Percentiles rank a stretch among this genome's conserved stretches.
phyloP scores from a whole-genome alignment of 2,113 vertebrate species.

The Saguinus midas region DNA sequence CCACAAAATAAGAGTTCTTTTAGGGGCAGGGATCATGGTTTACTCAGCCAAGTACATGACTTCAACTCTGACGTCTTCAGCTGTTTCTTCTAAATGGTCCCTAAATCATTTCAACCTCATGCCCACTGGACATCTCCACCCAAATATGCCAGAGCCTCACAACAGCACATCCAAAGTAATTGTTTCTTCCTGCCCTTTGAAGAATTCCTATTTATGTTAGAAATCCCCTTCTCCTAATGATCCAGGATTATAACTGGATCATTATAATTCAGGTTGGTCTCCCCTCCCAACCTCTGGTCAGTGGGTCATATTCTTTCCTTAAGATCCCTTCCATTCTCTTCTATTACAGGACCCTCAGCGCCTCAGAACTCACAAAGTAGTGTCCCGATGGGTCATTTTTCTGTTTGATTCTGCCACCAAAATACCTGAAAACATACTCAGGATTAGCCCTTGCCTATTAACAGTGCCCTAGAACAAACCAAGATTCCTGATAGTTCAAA shows the following conservation, averaged over 20 bases:
- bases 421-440: not conserved
- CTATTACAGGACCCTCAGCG: not conserved
- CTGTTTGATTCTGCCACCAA: not conserved
- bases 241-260: not conserved
- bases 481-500: not conserved
- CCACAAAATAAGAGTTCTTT: not conserved
- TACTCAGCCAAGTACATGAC: not conserved
- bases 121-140: not conserved
- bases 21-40: not conserved
- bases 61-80: not conserved
- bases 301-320: not conserved
- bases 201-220: not conserved
- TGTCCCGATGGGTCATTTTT: not conserved
- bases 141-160: not conserved
- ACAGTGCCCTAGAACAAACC: not conserved
- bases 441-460: not conserved
- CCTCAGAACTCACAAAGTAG: not conserved
- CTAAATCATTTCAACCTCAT: not conserved
- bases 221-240: not conserved
- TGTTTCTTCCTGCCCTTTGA: not conserved
- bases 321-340: not conserved
- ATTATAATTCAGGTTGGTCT: not conserved
- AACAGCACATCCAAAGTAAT: not conserved
- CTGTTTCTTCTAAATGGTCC: not conserved
- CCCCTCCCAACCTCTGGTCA: not conserved